Evolutionary conservation across 2,113 vertebrate genomes (phyloP).

Genomic region (Microcebus griseorufus): DNA sequence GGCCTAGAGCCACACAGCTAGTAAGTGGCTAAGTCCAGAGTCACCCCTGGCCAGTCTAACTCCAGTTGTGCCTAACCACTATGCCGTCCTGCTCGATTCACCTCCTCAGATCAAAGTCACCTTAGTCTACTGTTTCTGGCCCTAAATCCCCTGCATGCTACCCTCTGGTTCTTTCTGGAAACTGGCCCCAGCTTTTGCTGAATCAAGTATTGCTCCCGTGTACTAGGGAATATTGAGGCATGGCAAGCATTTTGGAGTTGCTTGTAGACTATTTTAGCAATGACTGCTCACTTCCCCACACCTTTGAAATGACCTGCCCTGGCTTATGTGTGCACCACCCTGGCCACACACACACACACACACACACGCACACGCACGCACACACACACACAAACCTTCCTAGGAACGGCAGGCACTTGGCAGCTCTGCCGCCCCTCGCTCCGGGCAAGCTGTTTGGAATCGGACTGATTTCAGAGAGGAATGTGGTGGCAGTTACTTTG

Average conservation of each 20-base stretch:
- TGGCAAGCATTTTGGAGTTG: neutral
- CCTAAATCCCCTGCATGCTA: neutral
- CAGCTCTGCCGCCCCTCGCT: neutral
- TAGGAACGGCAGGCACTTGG: neutral
- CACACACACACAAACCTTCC: neutral
- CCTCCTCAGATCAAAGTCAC: constrained; percentile 21
- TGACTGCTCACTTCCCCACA: constrained; percentile 11
- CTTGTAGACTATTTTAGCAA: constrained; percentile 23
- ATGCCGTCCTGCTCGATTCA: accelerated
- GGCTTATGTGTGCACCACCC: neutral
- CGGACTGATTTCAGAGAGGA: constrained; percentile 15
- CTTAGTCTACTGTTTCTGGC: constrained; percentile 24
- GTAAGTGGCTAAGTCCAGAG: neutral
- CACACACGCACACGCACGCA: neutral
- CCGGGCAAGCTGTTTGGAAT: constrained; percentile 7
- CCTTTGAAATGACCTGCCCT: constrained; percentile 2
- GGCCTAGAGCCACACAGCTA: neutral
- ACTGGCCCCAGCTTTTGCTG: neutral
- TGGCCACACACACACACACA: neutral
- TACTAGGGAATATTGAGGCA: neutral
- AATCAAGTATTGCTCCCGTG: neutral
- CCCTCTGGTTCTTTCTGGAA: constrained; percentile 42
- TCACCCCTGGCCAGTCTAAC: neutral
- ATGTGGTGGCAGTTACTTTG: constrained; percentile 39
- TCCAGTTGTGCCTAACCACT: neutral